Evolutionary conservation across 2,113 vertebrate genomes (phyloP), one percentile per base, ranked within the genome.

Genomic region (Ancistrus triradiatus): DNA sequence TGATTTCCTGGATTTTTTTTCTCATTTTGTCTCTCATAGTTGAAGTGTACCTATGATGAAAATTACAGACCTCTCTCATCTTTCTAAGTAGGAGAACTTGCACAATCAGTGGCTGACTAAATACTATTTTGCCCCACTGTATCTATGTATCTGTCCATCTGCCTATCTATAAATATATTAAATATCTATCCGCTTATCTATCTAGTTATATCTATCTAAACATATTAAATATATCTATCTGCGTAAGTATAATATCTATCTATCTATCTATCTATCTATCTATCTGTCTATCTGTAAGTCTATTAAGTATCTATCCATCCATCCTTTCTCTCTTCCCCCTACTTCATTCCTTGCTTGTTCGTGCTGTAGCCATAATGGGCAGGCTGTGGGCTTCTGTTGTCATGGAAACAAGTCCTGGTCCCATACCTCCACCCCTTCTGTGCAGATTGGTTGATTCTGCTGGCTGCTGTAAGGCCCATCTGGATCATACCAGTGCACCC

Each of bases 351-450:
- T 49, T n/a, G n/a, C 22, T 6, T 3, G 13, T 69, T 61, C 25
- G 38, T 62, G n/a, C 65, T 70, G 42, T 66, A 59, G 53, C 50
- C 53, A 38, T 70, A 52, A 27, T 57, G 28, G 49, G 40, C 37
- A 53, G 25, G 61, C 61, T 73, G 47, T 60, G 52, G 70, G 70
- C 53, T 68, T 73, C 28, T 24, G 70, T 73, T 73, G 70, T 68
- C 70, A 73, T 73, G 70, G 70, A 68, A 73, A 73, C 70, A 68
- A 48, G 52, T 63, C 67, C 42, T 66, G 37, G 46, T 66, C 9
- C 27, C 13, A 13, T 50, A 15, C 37, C 53, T 43, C 27, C 67
- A 13, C 15, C n/a, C 22, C n/a, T n/a, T n/a, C n/a, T 6, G 25
- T 48, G 56, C 37, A 17, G 4, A 11, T 44, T 72, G 58, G 58